These are phyloP conservation scores for Antechinus flavipes DNA, from an alignment of 2,113 vertebrate genomes.

Conservation along the genomic window DNA sequence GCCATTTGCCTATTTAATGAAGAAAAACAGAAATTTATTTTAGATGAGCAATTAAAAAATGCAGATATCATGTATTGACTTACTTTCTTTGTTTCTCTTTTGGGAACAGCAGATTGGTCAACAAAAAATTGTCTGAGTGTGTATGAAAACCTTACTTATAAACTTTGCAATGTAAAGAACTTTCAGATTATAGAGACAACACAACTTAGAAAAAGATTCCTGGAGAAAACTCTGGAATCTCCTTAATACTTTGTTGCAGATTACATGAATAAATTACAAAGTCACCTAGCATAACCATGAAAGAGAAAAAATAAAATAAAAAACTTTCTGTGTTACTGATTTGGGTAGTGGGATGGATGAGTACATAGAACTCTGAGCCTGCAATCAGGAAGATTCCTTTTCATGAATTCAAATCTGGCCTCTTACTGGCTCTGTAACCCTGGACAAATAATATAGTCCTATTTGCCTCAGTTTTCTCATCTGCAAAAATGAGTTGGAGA, in stretches of 20 bases:
- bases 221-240: neutral
- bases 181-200: neutral
- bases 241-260: neutral
- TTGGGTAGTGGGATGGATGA: neutral
- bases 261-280: neutral
- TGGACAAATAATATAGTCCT: neutral
- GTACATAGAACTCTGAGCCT: neutral
- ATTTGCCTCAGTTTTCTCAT: neutral
- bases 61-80: constrained; percentile 46
- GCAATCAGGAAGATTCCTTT: neutral
- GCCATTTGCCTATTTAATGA: constrained; percentile 34
- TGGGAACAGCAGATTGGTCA: neutral
- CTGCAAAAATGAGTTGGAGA: neutral
- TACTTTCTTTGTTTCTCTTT: neutral
- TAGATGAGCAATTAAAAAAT: constrained; percentile 40
- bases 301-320: neutral
- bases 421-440: neutral
- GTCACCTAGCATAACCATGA: neutral
- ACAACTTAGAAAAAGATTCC: neutral
- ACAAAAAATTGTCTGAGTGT: neutral
- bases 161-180: neutral
- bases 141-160: neutral
- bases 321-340: neutral
- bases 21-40: constrained; percentile 59
- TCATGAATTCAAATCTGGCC: neutral